Percentiles rank a stretch among this genome's conserved stretches.
phyloP scores from a whole-genome alignment of 2,113 vertebrate species.

The Megaceryle maxima region DNA sequence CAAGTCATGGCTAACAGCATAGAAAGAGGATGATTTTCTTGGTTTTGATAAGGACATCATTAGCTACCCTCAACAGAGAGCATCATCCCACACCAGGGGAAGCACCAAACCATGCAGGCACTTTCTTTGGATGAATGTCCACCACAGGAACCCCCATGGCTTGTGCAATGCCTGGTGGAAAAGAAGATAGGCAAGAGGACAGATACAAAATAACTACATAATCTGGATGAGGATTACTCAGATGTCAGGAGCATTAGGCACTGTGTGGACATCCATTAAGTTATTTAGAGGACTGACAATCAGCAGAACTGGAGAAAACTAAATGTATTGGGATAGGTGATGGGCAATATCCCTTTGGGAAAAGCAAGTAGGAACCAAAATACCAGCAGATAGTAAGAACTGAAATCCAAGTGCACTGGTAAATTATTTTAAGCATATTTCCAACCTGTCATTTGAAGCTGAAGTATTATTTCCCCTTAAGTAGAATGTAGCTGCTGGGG shows the following conservation, averaged over 20 bases:
- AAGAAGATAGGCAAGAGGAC: background rate
- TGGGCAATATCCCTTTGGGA: background rate
- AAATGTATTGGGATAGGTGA: background rate
- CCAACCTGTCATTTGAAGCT: background rate
- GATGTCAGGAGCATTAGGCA: background rate
- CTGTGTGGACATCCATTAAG: background rate
- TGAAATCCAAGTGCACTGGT: background rate
- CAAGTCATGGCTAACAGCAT: background rate
- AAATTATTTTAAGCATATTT: constrained; percentile 24
- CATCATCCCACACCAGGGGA: background rate
- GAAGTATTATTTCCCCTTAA: constrained; percentile 25
- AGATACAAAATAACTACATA: background rate
- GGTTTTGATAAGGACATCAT: background rate
- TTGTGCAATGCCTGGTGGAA: background rate
- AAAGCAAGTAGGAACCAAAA: background rate
- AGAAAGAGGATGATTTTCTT: background rate
- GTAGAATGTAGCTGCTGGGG: background rate
- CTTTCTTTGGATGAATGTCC: background rate
- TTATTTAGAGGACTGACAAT: constrained; percentile 9
- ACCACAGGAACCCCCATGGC: background rate
- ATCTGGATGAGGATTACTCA: background rate
- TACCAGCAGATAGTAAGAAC: background rate
- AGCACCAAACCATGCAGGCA: background rate
- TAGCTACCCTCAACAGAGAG: background rate
- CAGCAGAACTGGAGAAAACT: background rate